Base-by-base conservation (phyloP, 2,888 invertebrate genomes). In the Bellardia pandia region DNA sequence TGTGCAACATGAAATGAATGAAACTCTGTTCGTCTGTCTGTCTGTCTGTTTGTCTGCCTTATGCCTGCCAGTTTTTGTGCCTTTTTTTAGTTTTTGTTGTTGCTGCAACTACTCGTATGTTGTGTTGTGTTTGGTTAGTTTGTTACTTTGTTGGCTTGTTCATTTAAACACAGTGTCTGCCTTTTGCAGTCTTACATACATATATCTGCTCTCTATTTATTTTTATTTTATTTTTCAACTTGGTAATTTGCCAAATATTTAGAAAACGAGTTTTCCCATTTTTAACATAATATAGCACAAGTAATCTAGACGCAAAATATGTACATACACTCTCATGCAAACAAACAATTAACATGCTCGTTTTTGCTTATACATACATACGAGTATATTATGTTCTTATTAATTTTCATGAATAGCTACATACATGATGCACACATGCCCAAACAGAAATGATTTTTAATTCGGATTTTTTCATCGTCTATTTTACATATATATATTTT, bases 131-230 rank as follows among this genome's bases (percentile, higher is more conserved):
- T 58, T 68, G 11, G 45, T 69, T 62, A 48, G 53, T 64, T 77
- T 62, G 42, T 40, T n/a, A 16, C 14, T 74, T 58, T 79, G 48
- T 51, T 69, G 16, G 23, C 8, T 79, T 79, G 58, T 79, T 60
- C 56, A 42, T 62, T 48, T 45, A 45, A 74, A 69, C 69, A 78
- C 75, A 75, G n/a, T 68, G 78, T 82, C 51, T 75, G 75, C 64
- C 23, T 72, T 79, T 76, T 83, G 45, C 30, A 58, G 16, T 66
- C 30, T 51, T 5, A n/a, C n/a, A n/a, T n/a, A n/a, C n/a, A n/a
- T n/a, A 42, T 45, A 45, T n/a, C 5, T 30, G 16, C 62, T 58
- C 13, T 45, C 8, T 51, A 14, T 53, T 56, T 30, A 4, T 16
- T 5, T 30, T 16, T 30, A 9, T 56, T n/a, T 23, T 45, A 40